Conservation (phyloP, 1,140 invertebrate genomes). For the Hypothenemus hampei region DNA sequence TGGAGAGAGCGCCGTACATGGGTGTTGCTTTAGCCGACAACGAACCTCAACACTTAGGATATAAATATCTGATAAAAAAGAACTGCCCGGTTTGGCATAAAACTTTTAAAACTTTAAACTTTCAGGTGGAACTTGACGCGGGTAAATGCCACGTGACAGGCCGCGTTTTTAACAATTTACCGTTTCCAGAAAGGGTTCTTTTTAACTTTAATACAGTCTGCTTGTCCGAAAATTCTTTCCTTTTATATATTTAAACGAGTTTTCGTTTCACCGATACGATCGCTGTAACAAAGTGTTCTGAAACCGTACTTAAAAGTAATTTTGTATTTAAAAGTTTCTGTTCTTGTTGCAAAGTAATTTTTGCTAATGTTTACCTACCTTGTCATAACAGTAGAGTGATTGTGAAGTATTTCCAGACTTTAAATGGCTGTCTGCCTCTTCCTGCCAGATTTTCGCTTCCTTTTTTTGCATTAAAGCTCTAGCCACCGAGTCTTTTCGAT, state of each 20-base stretch:
- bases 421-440: slow-evolving; percentile 65
- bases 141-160: background rate
- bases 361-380: slow-evolving; percentile 47
- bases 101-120: background rate
- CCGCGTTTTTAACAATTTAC: too few species aligned
- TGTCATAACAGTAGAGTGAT: slow-evolving; percentile 58
- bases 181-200: too few species aligned
- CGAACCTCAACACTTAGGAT: too few species aligned
- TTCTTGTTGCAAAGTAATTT: background rate
- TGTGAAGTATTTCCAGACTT: slow-evolving; percentile 65
- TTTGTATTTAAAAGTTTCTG: background rate
- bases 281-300: background rate
- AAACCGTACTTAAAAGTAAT: background rate
- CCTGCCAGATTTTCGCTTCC: slow-evolving; percentile 52
- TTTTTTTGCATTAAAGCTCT: slow-evolving; percentile 29
- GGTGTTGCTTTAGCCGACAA: too few species aligned
- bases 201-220: too few species aligned
- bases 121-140: background rate
- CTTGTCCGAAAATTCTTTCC: too few species aligned
- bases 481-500: background rate
- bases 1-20: too few species aligned
- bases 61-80: too few species aligned
- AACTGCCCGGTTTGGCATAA: too few species aligned
- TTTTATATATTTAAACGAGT: too few species aligned
- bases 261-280: too few species aligned